Percentiles rank a stretch among this genome's conserved stretches.
phyloP scores from a whole-genome alignment of 2,888 invertebrate species.

The Metopia argyrocephala region DNA sequence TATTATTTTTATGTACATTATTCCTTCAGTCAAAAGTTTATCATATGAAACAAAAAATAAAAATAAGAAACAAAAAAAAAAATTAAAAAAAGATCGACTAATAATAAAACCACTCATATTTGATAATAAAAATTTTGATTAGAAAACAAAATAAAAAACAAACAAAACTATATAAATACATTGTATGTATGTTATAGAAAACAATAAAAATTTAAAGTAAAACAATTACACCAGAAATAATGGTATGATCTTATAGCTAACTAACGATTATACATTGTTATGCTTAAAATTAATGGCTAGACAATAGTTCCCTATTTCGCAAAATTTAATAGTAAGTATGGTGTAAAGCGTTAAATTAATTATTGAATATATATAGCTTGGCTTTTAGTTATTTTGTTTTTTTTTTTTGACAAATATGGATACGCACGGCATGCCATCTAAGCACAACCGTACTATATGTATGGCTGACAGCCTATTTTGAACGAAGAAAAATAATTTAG shows the following conservation, averaged over 20 bases:
- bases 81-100: not conserved
- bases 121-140: not conserved
- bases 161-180: not conserved
- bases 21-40: conserved; percentile 49
- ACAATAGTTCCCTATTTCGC: conserved; percentile 75
- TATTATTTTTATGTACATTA: conserved; percentile 47
- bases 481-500: conserved; percentile 37
- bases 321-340: conserved; percentile 63
- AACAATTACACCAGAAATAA: conserved; percentile 1
- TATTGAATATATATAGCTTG: not conserved
- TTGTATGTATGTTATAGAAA: not conserved
- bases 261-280: conserved; percentile 53
- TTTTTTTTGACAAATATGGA: conserved; percentile 30
- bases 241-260: conserved; percentile 52
- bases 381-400: conserved; percentile 21
- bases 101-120: not conserved
- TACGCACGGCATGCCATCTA: conserved; percentile 6
- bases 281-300: conserved; percentile 73
- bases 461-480: not conserved
- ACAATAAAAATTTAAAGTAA: not conserved
- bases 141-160: not conserved
- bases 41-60: not conserved
- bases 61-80: not conserved
- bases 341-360: conserved; percentile 44
- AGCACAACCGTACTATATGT: not conserved